A percentile compares a stretch with the other conserved stretches of the same genome.
phyloP scores from a whole-genome alignment of 2,113 vertebrate species.

The Cettia cetti region DNA sequence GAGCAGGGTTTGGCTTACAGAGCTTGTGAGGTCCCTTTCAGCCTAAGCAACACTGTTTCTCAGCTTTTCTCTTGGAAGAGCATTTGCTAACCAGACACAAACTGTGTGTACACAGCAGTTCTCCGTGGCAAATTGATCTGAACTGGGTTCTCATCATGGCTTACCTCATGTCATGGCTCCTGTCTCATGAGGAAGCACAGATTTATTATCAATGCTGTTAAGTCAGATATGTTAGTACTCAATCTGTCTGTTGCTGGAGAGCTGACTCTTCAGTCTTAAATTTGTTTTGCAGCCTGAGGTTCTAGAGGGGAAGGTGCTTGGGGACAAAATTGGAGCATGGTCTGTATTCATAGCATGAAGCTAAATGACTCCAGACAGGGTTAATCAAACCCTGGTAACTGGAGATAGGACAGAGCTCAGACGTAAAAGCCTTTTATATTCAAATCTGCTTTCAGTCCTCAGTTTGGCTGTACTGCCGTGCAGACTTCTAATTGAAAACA shows the following conservation, averaged over 20 bases:
- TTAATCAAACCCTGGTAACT: not conserved
- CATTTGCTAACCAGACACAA: not conserved
- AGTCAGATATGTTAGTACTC: not conserved
- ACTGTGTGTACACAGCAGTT: not conserved
- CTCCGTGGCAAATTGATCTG: not conserved
- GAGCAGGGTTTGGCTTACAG: not conserved
- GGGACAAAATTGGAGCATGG: not conserved
- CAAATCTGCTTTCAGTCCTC: not conserved
- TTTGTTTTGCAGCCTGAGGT: not conserved
- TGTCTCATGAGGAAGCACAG: not conserved
- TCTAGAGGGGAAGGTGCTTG: not conserved
- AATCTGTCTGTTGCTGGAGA: not conserved
- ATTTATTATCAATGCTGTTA: not conserved
- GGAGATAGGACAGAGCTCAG: not conserved
- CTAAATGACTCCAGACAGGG: not conserved
- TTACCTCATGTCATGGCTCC: not conserved
- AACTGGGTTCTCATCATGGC: not conserved
- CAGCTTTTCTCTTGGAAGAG: not conserved
- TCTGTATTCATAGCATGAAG: not conserved
- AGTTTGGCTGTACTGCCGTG: not conserved
- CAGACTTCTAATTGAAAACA: slow-evolving; percentile 16
- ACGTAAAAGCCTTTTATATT: not conserved
- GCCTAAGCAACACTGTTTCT: not conserved
- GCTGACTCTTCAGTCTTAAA: not conserved
- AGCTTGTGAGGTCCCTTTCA: not conserved